Conservation (phyloP, 2,797 vertebrate genomes). For the Microtus agrestis region DNA sequence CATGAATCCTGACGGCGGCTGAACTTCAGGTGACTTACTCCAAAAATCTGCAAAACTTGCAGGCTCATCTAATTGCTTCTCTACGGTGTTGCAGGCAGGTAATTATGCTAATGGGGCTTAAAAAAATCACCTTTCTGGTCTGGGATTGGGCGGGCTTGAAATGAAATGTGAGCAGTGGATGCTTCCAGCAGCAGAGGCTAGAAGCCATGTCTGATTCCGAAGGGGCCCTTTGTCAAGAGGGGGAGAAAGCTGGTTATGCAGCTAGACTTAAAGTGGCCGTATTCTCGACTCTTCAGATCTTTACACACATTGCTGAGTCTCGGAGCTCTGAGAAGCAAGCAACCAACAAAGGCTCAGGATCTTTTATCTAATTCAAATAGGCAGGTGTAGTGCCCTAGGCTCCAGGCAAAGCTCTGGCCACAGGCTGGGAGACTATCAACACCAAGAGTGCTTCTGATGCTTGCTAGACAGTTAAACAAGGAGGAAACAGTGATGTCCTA, state of each 20-base stretch:
- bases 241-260: background rate
- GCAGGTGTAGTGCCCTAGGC: background rate
- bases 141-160: slow-evolving; percentile 47
- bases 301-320: background rate
- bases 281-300: background rate
- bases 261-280: background rate
- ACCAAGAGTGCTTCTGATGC: background rate
- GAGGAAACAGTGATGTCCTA: background rate
- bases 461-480: background rate
- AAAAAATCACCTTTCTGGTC: slow-evolving; percentile 70
- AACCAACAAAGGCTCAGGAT: background rate
- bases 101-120: slow-evolving; percentile 76
- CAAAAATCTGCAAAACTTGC: slow-evolving; percentile 63
- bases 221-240: background rate
- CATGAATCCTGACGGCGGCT: slow-evolving; percentile 74
- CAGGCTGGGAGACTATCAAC: fast-evolving
- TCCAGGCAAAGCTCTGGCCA: background rate
- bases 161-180: background rate
- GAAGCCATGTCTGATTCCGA: background rate
- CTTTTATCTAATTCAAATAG: background rate
- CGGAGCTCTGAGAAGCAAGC: slow-evolving; percentile 38
- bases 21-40: slow-evolving; percentile 80
- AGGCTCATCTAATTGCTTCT: slow-evolving; percentile 64
- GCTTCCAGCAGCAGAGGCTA: background rate
- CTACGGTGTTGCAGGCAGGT: slow-evolving; percentile 25